Evolutionary conservation across 2,888 invertebrate species (phyloP).

Genomic region (Zygaena filipendulae): DNA sequence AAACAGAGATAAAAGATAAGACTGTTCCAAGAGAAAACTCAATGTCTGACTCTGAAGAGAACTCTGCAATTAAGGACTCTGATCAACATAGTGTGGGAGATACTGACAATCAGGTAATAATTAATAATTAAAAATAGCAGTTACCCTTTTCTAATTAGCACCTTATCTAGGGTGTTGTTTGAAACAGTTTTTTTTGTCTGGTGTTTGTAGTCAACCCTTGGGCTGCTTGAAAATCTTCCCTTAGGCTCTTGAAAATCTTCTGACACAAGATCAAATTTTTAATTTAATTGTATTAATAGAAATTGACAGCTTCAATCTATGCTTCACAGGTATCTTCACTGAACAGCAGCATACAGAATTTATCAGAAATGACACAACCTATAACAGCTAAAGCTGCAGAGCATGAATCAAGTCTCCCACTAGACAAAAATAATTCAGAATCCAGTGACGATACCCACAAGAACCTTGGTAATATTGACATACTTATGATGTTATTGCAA

Average conservation of each 20-base stretch:
- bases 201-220: too few relatives aligned
- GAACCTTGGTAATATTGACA: slow-evolving; percentile 38
- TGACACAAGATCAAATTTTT: too few relatives aligned
- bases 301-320: too few relatives aligned
- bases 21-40: slow-evolving; percentile 70
- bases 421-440: slow-evolving; percentile 42
- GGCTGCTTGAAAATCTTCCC: too few relatives aligned
- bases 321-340: slow-evolving; percentile 50
- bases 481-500: too few relatives aligned
- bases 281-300: too few relatives aligned
- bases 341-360: slow-evolving; percentile 59
- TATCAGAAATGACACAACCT: slow-evolving; percentile 59
- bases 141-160: too few relatives aligned
- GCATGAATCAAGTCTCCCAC: slow-evolving; percentile 31
- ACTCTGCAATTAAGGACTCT: slow-evolving; percentile 48
- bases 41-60: slow-evolving; percentile 73
- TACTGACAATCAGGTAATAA: slow-evolving; percentile 59
- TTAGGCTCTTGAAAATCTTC: too few relatives aligned
- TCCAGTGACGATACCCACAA: slow-evolving; percentile 60
- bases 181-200: too few relatives aligned
- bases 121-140: not conserved
- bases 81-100: slow-evolving; percentile 61
- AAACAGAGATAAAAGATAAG: slow-evolving; percentile 53
- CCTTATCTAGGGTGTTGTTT: too few relatives aligned
- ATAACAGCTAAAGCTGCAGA: slow-evolving; percentile 52